Evolutionary conservation across 1,140 invertebrate genomes (phyloP), one percentile per base, ranked within the genome.

Genomic region (Heliconius hermathena): DNA sequence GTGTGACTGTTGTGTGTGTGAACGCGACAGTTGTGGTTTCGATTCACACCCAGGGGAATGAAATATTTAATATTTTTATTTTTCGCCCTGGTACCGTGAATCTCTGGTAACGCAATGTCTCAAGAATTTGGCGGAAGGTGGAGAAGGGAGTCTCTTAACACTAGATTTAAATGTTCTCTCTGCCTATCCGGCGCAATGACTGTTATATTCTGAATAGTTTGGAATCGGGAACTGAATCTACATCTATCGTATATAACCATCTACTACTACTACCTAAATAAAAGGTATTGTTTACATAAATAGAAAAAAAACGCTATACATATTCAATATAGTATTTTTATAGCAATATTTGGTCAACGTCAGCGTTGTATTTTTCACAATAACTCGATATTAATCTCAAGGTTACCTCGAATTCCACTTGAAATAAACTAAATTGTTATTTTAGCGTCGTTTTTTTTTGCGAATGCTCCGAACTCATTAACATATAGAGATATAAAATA

Each of bases 381-480:
- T 26, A 36, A 36, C 38, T 20, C 36, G 38, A 46, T 70, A 76
- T 76, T 71, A 70, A 76, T 71, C 2, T 22, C 74, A 70, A 76
- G 74, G 74, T 76, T 22, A 71, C 41, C n/a, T 18, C 60, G 33
- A 70, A 13, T 46, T 76, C 20, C 52, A 76, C 57, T 41, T 66
- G 54, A 76, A 76, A 76, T 76, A 70, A 76, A 46, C 36, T 46
- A 66, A 76, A 71, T 76, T 71, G 60, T 76, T 46, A 76, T 76
- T 76, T 76, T 76, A 76, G 49, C 74, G 36, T 49, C 41, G 57
- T 49, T 76, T 72, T 76, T 76, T 72, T 76, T 76, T 73, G 72
- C 46, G 22, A 74, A 29, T 52, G 20, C 29, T 76, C 13, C 60
- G 57, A 20, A 70, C 33, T 76, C 36, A 76, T 76, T 76, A 76